Percentiles rank a stretch among this genome's conserved stretches.
Conservation (phyloP, 2,797 vertebrate species). For the Lepidocolaptes lacrymiger region DNA sequence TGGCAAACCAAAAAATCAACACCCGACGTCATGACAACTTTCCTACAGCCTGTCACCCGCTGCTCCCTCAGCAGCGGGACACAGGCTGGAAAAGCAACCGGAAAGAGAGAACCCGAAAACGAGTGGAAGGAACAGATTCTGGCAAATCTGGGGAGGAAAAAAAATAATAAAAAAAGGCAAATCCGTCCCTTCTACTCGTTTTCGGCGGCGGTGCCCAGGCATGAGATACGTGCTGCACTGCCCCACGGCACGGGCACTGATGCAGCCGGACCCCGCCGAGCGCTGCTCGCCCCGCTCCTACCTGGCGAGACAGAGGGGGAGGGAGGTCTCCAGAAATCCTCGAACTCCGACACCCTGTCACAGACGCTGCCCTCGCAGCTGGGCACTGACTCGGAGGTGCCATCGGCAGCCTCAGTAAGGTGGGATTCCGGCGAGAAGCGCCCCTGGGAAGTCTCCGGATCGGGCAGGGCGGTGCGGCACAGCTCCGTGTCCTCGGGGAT, state of each 20-base stretch:
- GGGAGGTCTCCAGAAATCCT: slow-evolving; percentile 95
- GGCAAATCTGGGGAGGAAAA: accelerated
- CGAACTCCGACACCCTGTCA: slow-evolving; percentile 84
- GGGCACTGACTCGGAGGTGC: slow-evolving; percentile 84
- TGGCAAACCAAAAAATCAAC: background rate
- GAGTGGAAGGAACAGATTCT: background rate
- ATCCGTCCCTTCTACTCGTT: background rate
- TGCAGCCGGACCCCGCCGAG: background rate
- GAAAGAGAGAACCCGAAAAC: background rate
- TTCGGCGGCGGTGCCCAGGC: background rate
- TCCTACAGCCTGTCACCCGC: background rate
- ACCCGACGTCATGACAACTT: background rate
- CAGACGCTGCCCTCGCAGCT: slow-evolving; percentile 86
- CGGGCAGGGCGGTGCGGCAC: slow-evolving; percentile 27
- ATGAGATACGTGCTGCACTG: background rate
- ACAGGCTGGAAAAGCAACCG: background rate
- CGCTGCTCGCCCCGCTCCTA: background rate
- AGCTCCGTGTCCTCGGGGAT: slow-evolving; percentile 63
- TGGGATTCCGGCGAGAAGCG: slow-evolving; percentile 83
- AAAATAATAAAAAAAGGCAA: background rate
- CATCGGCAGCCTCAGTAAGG: slow-evolving; percentile 77
- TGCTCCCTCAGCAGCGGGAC: background rate
- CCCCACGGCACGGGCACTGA: background rate
- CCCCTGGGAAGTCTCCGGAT: slow-evolving; percentile 68
- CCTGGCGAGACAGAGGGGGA: slow-evolving; percentile 94